These are phyloP conservation scores for Epinotia ramella DNA, from an alignment of 2,888 invertebrate genomes.

Conservation along the genomic window DNA sequence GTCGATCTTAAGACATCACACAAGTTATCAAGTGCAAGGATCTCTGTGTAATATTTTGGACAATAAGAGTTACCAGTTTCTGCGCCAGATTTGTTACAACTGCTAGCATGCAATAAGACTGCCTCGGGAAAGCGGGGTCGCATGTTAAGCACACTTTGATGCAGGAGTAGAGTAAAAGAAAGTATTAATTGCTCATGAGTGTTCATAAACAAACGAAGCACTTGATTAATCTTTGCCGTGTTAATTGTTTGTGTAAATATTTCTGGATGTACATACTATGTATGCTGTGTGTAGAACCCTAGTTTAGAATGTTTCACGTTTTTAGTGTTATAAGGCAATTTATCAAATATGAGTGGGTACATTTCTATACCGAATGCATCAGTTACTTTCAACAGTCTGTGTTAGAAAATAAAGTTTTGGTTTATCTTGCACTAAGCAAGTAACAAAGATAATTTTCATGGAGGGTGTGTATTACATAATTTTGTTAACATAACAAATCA, in stretches of 20 bases:
- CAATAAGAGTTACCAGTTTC: constrained; percentile 76
- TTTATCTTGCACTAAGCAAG: constrained; percentile 19
- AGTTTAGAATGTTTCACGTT: constrained; percentile 79
- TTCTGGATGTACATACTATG: constrained; percentile 81
- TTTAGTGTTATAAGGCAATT: constrained; percentile 72
- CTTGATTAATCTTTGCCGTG: constrained; percentile 66
- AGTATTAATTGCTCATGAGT: constrained; percentile 53
- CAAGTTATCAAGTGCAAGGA: constrained; percentile 52
- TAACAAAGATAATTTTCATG: constrained; percentile 5
- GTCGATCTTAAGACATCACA: constrained; percentile 43
- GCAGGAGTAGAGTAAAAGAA: constrained; percentile 19
- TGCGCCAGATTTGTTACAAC: constrained; percentile 59
- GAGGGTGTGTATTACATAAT: constrained; percentile 26
- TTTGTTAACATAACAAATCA: constrained; percentile 18
- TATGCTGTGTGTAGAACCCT: constrained; percentile 80
- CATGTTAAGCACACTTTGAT: background rate
- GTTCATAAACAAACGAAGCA: constrained; percentile 58
- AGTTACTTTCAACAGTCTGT: constrained; percentile 4
- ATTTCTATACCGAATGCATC: constrained; percentile 25
- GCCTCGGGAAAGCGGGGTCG: background rate
- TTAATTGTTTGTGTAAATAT: constrained; percentile 77
- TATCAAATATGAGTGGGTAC: constrained; percentile 66
- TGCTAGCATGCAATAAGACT: constrained; percentile 56
- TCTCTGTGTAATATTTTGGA: constrained; percentile 60
- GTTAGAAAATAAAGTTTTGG: constrained; percentile 30